Evolutionary conservation across 2,113 vertebrate genomes (phyloP), one percentile per base, ranked within the genome.

Genomic region (Dolichallabes microphthalmus): DNA sequence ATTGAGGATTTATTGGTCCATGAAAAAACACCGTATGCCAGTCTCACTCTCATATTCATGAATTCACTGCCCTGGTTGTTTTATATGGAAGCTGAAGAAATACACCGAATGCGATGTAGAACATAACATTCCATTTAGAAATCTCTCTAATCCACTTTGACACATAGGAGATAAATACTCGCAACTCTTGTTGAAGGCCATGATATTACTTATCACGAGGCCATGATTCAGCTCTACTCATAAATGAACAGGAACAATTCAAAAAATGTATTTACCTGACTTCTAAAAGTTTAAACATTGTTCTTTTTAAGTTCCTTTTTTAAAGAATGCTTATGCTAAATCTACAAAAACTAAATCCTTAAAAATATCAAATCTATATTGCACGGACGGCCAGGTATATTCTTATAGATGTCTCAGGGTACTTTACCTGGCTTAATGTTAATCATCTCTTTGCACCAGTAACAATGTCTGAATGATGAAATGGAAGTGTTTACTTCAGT

Each of bases 391-490:
- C 20, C 32, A 25, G 61, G 27, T 68, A 35, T 19, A 8, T 71
- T 52, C 73, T 85, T 80, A 35, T 75, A 30, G 19, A 14, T n/a
- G 52, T 39, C 32, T n/a, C 8, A 30, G 57, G 61, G 35, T 50
- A 52, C 57, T 75, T 60, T 7, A 27, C 45, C 25, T 50, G 17
- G 71, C 12, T 53, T 63, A 63, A 61, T 39, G 13, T 11, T 77
- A 68, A 55, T 78, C 74, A 77, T 55, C n/a, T 77, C 22, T 64
- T 27, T 32, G 58, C 58, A 76, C n/a, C 52, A 52, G 60, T 57
- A 45, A 57, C 69, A 75, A 39, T 74, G 53, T 63, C 68, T 53
- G 80, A 86, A 66, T 50, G 73, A 83, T 79, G 81, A 86, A 86
- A 83, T 32, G 52, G 85, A 78, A 86, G 78, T 86, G 73, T 77